Evolutionary conservation across 2,888 invertebrate species (phyloP).

Genomic region (Labia minor): DNA sequence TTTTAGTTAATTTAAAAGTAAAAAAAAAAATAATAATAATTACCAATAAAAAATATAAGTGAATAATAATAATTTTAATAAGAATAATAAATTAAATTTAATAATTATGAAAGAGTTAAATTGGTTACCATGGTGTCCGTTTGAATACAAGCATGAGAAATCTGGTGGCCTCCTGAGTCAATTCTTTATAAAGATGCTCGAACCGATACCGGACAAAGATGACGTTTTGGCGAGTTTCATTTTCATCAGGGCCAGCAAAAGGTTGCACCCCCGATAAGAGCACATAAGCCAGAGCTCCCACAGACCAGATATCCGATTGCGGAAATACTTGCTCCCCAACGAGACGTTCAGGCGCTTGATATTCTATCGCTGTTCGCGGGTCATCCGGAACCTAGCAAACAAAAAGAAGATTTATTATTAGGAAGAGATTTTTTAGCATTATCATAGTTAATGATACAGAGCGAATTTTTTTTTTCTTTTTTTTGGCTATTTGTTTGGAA

Average conservation of each 20-base stretch:
- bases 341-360: constrained; percentile 70
- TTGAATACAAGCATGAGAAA: constrained; percentile 95
- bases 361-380: not conserved
- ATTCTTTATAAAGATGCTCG: constrained; percentile 86
- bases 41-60: too few species aligned
- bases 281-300: constrained; percentile 84
- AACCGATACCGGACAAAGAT: constrained; percentile 85
- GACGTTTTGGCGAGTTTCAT: constrained; percentile 84
- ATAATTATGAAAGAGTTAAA: too few species aligned
- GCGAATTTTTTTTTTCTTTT: too few species aligned
- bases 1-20: too few species aligned
- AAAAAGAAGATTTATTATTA: not conserved
- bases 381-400: not conserved
- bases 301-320: constrained; percentile 91
- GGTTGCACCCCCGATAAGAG: constrained; percentile 87
- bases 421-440: too few species aligned
- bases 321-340: constrained; percentile 78
- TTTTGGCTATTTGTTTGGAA: too few species aligned
- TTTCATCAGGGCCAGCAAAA: constrained; percentile 69
- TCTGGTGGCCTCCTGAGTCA: constrained; percentile 82
- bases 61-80: too few species aligned
- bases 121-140: constrained; percentile 70
- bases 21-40: too few species aligned
- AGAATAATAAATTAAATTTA: too few species aligned
- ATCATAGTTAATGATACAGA: too few species aligned